Conservation (phyloP, 2,113 vertebrate genomes). For the Geococcyx californianus region DNA sequence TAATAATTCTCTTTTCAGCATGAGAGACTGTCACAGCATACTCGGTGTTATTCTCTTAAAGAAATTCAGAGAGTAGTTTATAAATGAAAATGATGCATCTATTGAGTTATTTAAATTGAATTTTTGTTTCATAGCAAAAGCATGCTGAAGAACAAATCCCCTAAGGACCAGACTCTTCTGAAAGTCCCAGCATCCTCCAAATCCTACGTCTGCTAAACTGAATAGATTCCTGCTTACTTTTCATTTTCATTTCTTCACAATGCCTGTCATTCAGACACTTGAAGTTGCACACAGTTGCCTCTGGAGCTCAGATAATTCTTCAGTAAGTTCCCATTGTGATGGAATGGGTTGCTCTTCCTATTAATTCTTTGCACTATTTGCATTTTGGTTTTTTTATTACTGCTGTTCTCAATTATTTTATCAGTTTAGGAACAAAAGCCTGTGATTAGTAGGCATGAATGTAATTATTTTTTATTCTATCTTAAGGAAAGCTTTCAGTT, state of each 20-base stretch:
- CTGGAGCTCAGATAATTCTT: neutral
- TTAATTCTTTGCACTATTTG: neutral
- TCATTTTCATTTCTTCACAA: conserved; percentile 29
- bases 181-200: conserved; percentile 1
- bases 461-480: neutral
- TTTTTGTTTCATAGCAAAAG: neutral
- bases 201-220: neutral
- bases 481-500: neutral
- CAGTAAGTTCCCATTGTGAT: neutral
- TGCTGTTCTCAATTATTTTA: neutral
- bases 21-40: neutral
- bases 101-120: conserved; percentile 8
- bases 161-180: neutral
- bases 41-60: neutral
- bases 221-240: neutral
- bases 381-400: neutral
- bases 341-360: neutral
- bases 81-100: neutral
- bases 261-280: neutral
- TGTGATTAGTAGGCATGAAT: neutral
- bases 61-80: neutral
- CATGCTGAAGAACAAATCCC: conserved; percentile 43
- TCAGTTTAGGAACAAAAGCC: neutral
- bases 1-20: conserved; percentile 36
- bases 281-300: neutral